Conservation (phyloP, 2,797 vertebrate genomes). For the Sebastes nivosus region DNA sequence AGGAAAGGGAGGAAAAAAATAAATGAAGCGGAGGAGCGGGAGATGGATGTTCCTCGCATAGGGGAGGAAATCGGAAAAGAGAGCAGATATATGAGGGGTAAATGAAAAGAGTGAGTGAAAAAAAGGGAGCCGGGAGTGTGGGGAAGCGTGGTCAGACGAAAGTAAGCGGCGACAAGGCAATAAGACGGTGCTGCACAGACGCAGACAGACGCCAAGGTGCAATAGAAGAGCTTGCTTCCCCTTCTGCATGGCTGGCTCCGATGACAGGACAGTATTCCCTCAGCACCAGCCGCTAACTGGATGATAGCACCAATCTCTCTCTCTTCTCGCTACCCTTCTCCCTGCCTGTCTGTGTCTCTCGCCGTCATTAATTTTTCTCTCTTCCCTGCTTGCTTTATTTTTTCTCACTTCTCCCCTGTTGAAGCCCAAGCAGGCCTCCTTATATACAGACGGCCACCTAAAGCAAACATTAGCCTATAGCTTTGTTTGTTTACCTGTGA, state of each 20-base stretch:
- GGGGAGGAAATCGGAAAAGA: conserved; percentile 32
- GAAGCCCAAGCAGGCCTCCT: conserved; percentile 25
- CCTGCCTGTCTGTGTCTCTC: conserved; percentile 49
- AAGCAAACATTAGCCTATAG: conserved; percentile 65
- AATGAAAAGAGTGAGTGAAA: conserved; percentile 41
- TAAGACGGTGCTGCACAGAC: conserved; percentile 61
- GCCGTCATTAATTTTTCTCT: conserved; percentile 44
- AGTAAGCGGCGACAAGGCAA: conserved; percentile 57
- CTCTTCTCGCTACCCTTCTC: conserved; percentile 56
- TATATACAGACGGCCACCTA: conserved; percentile 16
- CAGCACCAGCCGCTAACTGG: conserved; percentile 78
- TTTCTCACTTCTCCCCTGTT: neutral
- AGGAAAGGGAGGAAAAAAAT: conserved; percentile 14
- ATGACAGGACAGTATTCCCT: conserved; percentile 85
- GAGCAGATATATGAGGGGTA: conserved; percentile 38
- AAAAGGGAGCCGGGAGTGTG: conserved; percentile 42
- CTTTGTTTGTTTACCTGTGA: conserved; percentile 72
- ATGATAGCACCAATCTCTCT: conserved; percentile 80
- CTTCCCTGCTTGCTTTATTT: neutral
- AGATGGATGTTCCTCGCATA: conserved; percentile 57
- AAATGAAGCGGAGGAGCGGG: conserved; percentile 35
- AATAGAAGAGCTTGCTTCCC: conserved; percentile 81
- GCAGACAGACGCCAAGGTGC: conserved; percentile 79
- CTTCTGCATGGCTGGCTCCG: conserved; percentile 73
- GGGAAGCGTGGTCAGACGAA: conserved; percentile 53